Percentiles rank a stretch among this genome's conserved stretches.
phyloP scores from a whole-genome alignment of 1,140 invertebrate genomes.

The Scaptomyza hsui region DNA sequence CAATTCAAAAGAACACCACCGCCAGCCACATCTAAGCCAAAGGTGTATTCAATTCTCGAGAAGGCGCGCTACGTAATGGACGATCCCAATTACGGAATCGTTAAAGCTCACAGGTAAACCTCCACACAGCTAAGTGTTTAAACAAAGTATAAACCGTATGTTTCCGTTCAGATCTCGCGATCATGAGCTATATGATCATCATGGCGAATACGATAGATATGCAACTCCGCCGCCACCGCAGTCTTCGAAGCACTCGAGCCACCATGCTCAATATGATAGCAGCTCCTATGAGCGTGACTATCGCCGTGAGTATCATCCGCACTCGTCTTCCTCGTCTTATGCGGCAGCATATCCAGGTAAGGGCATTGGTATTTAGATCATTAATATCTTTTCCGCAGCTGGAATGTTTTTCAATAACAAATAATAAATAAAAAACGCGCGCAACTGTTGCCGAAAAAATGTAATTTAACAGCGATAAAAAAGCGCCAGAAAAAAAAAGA shows the following conservation, averaged over 20 bases:
- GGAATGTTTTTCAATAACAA: conserved; percentile 49
- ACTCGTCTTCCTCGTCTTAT: conserved; percentile 78
- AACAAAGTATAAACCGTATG: neutral
- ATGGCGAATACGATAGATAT: conserved; percentile 78
- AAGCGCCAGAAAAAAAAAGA: conserved; percentile 29
- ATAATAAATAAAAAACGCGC: conserved; percentile 47
- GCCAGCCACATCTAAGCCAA: conserved; percentile 86
- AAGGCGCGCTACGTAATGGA: conserved; percentile 92
- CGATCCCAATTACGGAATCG: conserved; percentile 86
- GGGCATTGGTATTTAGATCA: conserved; percentile 36
- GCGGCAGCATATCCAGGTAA: conserved; percentile 81
- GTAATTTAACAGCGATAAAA: conserved; percentile 49
- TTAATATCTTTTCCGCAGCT: conserved; percentile 65
- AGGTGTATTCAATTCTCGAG: conserved; percentile 93
- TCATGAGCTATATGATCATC: conserved; percentile 79
- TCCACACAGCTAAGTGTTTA: neutral
- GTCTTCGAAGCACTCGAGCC: conserved; percentile 77
- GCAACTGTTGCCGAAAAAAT: conserved; percentile 35
- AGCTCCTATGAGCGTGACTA: conserved; percentile 80
- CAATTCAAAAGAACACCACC: conserved; percentile 72
- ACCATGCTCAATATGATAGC: conserved; percentile 77
- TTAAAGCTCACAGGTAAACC: conserved; percentile 75
- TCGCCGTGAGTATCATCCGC: conserved; percentile 79
- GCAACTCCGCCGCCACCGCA: conserved; percentile 73
- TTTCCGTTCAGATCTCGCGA: conserved; percentile 60